Conservation (phyloP, 1,140 invertebrate genomes). For the Drosophila guanche region DNA sequence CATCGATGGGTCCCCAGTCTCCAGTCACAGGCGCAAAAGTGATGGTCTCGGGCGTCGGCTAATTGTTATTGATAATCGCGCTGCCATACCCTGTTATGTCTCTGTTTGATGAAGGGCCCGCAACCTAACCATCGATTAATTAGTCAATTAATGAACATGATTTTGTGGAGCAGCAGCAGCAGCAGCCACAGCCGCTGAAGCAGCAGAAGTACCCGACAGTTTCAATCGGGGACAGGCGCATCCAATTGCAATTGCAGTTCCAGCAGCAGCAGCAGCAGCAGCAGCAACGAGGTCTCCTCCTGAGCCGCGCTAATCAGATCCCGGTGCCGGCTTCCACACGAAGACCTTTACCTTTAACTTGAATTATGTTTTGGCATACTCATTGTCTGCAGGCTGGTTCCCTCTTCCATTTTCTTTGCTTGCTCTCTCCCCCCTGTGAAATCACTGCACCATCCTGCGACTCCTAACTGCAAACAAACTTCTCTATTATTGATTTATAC, state of each 20-base stretch:
- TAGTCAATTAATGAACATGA: slow-evolving; percentile 69
- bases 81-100: slow-evolving; percentile 40
- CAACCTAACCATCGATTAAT: slow-evolving; percentile 55
- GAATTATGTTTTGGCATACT: slow-evolving; percentile 79
- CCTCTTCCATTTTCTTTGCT: not conserved
- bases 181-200: too few species aligned
- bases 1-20: slow-evolving; percentile 12
- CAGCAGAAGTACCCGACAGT: too few species aligned
- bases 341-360: slow-evolving; percentile 67
- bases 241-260: slow-evolving; percentile 27
- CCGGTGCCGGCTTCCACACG: slow-evolving; percentile 58
- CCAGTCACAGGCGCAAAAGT: slow-evolving; percentile 2
- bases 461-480: slow-evolving; percentile 78
- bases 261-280: slow-evolving; percentile 1
- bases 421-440: slow-evolving; percentile 14
- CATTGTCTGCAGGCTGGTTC: slow-evolving; percentile 68
- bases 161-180: slow-evolving; percentile 35
- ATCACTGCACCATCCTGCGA: slow-evolving; percentile 64
- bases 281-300: slow-evolving; percentile 35
- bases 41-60: slow-evolving; percentile 60
- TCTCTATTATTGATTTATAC: slow-evolving; percentile 83
- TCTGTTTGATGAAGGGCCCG: slow-evolving; percentile 35
- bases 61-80: slow-evolving; percentile 79
- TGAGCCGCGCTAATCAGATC: slow-evolving; percentile 65
- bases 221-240: slow-evolving; percentile 11